Percentiles rank a stretch among this genome's conserved stretches.
Evolutionary conservation across 2,888 invertebrate species (phyloP).

Genomic region (Amphipyra tragopoginis): DNA sequence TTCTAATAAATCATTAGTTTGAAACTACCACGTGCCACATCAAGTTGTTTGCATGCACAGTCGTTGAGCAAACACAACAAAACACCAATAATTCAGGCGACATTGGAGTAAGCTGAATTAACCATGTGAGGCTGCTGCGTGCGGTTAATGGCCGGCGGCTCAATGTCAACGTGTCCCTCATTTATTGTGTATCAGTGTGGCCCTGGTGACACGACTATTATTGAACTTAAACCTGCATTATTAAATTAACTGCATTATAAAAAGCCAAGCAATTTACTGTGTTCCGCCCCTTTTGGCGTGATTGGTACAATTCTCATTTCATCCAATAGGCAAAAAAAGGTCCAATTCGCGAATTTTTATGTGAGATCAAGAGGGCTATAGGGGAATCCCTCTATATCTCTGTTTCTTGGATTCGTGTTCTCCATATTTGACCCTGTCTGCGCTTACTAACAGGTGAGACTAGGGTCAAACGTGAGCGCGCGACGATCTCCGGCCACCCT

Average conservation of each 20-base stretch:
- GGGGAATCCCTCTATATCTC: too few species aligned
- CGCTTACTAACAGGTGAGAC: too few species aligned
- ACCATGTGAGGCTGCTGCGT: conserved; percentile 42
- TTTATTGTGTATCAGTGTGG: conserved; percentile 39
- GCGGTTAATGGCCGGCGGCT: conserved; percentile 40
- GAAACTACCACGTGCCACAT: not conserved
- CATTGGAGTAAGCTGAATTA: conserved; percentile 28
- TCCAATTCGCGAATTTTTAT: too few species aligned
- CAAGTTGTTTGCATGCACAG: not conserved
- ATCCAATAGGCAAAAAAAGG: too few species aligned
- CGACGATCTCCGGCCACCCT: too few species aligned
- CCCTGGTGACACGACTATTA: conserved; percentile 33
- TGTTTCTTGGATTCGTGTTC: too few species aligned
- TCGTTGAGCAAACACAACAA: not conserved
- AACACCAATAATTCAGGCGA: conserved; percentile 10
- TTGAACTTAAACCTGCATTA: conserved; percentile 31
- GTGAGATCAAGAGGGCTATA: too few species aligned
- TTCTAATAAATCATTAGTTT: not conserved
- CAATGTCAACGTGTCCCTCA: conserved; percentile 52
- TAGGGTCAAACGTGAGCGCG: too few species aligned
- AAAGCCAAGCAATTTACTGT: too few species aligned
- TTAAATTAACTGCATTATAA: conserved; percentile 22
- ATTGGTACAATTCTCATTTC: too few species aligned
- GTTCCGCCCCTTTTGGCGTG: too few species aligned
- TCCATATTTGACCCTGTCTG: too few species aligned